Evolutionary conservation across 2,888 invertebrate genomes (phyloP), one percentile per base, ranked within the genome.

Genomic region (Amiota communis): DNA sequence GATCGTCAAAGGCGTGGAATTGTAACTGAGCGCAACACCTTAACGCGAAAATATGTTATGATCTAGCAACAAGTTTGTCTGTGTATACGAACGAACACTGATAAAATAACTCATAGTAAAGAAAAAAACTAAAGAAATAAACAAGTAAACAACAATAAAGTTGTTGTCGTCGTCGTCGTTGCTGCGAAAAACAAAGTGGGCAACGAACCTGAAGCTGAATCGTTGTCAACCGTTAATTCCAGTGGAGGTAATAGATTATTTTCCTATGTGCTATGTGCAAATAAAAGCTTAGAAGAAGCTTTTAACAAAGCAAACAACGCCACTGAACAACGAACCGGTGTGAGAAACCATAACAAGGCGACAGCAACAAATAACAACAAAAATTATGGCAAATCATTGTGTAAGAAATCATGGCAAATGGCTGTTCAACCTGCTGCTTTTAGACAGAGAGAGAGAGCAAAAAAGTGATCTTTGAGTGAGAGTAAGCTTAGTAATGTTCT

Each of bases 21-120:
- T 77, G 71, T 71, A 76, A 83, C 84, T 85, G 71, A 84, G 82
- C 67, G 2, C n/a, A 36, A 17, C 8, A 17, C 11, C 13, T 11
- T 36, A n/a, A n/a, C n/a, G n/a, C 63, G 11, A 17, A 59, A 68
- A 20, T 59, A 17, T 15, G 15, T 20, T 20, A 20, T 75, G 73
- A 75, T 61, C 77, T 73, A 23, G 23, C 23, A 23, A 23, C 23
- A 23, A 23, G 23, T 23, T 3, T 23, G 23, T 23, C 23, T 23
- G 23, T 51, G 53, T 51, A 11, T 15, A 59, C 2, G 11, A 15
- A 8, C 17, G 11, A 17, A 59, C 59, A 9, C 17, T 11, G 11
- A 59, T 17, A 6, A 59, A 13, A 15, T 9, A 59, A 59, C 47
- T 82, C 80, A 80, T 82, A 81, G 80, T 74, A 72, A 76, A 71